A percentile compares a stretch with the other conserved stretches of the same genome.
Conservation (phyloP, 1,140 invertebrate species). For the Drosophila lowei region DNA sequence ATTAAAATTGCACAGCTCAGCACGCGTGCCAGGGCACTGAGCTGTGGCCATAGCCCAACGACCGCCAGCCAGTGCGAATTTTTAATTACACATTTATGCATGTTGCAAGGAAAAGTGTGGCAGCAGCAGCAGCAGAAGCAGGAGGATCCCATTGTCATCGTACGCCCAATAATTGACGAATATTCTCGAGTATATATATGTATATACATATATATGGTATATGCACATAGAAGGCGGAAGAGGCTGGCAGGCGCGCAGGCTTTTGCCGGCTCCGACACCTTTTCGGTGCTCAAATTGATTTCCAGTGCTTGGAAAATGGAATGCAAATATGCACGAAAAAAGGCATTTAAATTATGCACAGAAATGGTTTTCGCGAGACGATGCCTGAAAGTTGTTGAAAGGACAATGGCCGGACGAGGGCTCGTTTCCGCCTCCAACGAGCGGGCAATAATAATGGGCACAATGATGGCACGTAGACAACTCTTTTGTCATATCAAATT, state of each 20-base stretch:
- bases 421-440: conserved; percentile 39
- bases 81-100: conserved; percentile 76
- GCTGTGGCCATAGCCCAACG: background rate
- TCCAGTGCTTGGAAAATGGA: conserved; percentile 46
- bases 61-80: conserved; percentile 40
- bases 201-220: too few species aligned
- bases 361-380: conserved; percentile 4
- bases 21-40: conserved; percentile 10
- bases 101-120: conserved; percentile 30
- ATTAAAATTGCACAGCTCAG: conserved; percentile 57
- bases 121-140: conserved; percentile 20
- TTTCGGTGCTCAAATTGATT: conserved; percentile 68
- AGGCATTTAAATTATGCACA: conserved; percentile 63
- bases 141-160: conserved; percentile 25
- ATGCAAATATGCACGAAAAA: conserved; percentile 57
- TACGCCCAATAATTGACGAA: conserved; percentile 37
- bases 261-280: conserved; percentile 59
- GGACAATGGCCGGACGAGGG: conserved; percentile 58
- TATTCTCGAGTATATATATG: conserved; percentile 9
- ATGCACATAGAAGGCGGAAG: background rate
- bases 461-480: conserved; percentile 75
- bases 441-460: conserved; percentile 66
- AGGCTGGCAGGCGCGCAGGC: conserved; percentile 6
- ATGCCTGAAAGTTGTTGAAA: conserved; percentile 23
- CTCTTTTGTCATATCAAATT: conserved; percentile 81